These are phyloP conservation scores for Troides helena DNA, from an alignment of 2,888 invertebrate species.

Conservation along the genomic window DNA sequence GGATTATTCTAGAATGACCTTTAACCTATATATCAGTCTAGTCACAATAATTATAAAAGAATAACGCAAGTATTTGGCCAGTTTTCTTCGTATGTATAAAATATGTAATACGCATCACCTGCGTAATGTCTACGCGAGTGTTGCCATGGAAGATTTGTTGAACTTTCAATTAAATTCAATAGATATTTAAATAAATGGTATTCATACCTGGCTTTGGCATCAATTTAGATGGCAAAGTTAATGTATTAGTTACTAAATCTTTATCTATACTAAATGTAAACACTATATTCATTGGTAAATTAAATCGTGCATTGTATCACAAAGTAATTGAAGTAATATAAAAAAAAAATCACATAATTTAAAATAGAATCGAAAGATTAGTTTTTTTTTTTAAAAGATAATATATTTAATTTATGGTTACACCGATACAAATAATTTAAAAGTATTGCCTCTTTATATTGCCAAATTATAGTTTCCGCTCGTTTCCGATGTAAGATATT, in stretches of 20 bases:
- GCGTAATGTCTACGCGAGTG: no score
- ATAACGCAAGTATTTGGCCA: no score
- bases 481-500: background rate
- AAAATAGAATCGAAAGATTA: no score
- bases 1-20: no score
- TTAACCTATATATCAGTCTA: constrained; percentile 1
- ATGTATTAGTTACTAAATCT: background rate
- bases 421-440: background rate
- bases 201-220: background rate
- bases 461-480: background rate
- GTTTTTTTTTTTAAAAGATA: no score
- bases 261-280: constrained; percentile 2
- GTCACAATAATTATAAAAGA: constrained; percentile 11
- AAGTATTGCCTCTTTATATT: constrained; percentile 1
- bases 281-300: background rate
- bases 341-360: background rate
- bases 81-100: no score
- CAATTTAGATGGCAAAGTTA: background rate
- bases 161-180: no score
- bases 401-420: no score
- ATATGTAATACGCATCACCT: no score
- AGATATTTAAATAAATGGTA: no score
- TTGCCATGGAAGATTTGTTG: no score
- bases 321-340: background rate
- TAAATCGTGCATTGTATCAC: background rate